Conservation (phyloP, 2,888 invertebrate species). For the Eilema sororculum region DNA sequence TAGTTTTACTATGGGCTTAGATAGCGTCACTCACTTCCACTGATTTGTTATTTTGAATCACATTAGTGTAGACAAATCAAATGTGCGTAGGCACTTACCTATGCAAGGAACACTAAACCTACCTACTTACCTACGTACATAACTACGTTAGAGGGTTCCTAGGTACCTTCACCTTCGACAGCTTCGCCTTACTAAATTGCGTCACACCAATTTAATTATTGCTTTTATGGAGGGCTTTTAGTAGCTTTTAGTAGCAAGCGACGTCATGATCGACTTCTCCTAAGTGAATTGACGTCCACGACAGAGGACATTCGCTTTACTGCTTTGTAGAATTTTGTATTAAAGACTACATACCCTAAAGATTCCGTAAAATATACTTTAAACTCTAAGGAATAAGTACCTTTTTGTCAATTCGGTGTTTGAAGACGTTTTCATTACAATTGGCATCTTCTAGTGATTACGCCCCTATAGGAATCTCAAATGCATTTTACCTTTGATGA, state of each 20-base stretch:
- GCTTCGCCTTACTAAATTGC: conserved; percentile 83
- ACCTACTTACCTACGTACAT: not conserved
- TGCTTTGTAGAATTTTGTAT: conserved; percentile 56
- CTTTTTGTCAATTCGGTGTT: not conserved
- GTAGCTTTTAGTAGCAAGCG: conserved; percentile 87
- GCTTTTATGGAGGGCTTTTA: conserved; percentile 88
- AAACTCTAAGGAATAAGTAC: not conserved
- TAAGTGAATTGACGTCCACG: conserved; percentile 84
- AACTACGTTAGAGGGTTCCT: conserved; percentile 30
- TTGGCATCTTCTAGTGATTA: conserved; percentile 8
- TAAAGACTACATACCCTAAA: conserved; percentile 22
- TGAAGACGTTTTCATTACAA: not conserved
- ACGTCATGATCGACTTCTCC: conserved; percentile 81
- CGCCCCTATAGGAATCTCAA: not conserved
- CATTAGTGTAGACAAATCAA: not conserved
- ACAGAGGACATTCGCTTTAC: conserved; percentile 65
- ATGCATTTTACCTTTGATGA: conserved; percentile 1
- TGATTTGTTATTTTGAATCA: no score
- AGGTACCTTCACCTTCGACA: conserved; percentile 65
- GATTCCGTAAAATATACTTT: conserved; percentile 7
- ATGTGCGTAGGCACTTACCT: not conserved
- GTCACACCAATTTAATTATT: conserved; percentile 87
- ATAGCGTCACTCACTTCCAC: no score
- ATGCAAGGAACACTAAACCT: not conserved
- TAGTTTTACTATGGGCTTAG: no score